Conservation (phyloP, 2,888 invertebrate genomes). For the Limnephilus auricula region DNA sequence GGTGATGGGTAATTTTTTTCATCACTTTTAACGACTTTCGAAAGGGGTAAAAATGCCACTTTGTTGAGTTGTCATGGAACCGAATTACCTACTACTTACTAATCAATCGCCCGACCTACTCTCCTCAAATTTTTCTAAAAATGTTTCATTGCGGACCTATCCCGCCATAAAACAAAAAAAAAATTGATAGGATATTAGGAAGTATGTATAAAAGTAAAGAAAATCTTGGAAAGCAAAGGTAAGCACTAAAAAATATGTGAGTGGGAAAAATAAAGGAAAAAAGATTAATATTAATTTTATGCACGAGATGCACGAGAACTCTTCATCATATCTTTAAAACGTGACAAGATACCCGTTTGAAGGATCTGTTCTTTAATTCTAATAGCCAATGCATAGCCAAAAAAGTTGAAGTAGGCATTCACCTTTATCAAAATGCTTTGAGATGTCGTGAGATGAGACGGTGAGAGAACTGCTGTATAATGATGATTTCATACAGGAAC, state of each 20-base stretch:
- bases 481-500: not conserved
- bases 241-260: not conserved
- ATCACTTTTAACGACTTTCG: too few species aligned
- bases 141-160: not conserved
- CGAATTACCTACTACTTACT: too few species aligned
- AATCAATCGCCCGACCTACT: too few species aligned
- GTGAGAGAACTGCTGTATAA: not conserved
- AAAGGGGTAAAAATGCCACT: too few species aligned
- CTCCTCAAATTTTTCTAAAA: not conserved
- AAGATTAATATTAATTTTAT: not conserved
- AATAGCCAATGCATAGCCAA: not conserved
- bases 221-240: not conserved
- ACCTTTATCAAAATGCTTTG: not conserved
- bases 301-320: not conserved
- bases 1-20: too few species aligned
- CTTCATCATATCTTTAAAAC: not conserved
- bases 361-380: not conserved
- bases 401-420: not conserved
- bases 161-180: not conserved
- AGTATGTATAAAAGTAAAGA: not conserved
- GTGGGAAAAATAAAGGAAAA: not conserved
- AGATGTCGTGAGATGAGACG: not conserved
- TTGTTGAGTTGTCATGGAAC: too few species aligned
- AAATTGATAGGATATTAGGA: too few species aligned
- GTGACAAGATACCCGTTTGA: not conserved